Base-by-base conservation (phyloP, 35 echinoderm and acorn worm species). In the Patiria miniata region DNA sequence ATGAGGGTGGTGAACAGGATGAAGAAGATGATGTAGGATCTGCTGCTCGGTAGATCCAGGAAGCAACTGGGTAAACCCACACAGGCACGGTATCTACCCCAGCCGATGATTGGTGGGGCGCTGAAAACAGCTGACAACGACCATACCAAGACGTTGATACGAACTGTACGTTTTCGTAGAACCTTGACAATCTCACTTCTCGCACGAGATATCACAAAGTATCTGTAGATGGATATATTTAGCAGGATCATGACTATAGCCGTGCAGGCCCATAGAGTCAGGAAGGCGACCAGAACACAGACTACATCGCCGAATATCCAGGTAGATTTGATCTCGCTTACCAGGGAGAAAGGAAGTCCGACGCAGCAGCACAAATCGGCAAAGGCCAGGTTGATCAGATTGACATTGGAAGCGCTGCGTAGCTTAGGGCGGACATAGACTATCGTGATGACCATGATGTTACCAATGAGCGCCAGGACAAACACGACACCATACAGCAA, bases 361-460 rank as follows among this genome's bases (percentile, higher is more conserved):
- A 90, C 61, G 56, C 80, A 90, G 76, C 81, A 90, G 22, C 83
- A 69, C 7, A 90, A 55, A 61, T 90, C 88, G 8, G 81, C 88
- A 33, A 90, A 39, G 19, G 81, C 88, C 17, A 90, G 28, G 39
- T 90, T 90, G 29, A 83, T 34, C 17, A 90, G 68, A 28, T 90
- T 81, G 32, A 82, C 77, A 38, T 90, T 90, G 22, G 88, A 84
- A 32, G 82, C 68, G 52, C 76, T 90, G 38, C 81, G 81, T 36
- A 90, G 68, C 61, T 90, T 90, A 10, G 88, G 88, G 42, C 81
- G 83, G 23, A 38, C 52, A 39, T 68, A 90, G 47, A 90, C 65
- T 23, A 90, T 81, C 29, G 58, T 22, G 18, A 90, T 42, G 39
- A 90, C 88, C 30, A 61, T 39, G 16, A 54, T 68, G 21, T 90